Base-by-base conservation (phyloP, 2,113 vertebrate genomes). In the Bujurquina vittata region DNA sequence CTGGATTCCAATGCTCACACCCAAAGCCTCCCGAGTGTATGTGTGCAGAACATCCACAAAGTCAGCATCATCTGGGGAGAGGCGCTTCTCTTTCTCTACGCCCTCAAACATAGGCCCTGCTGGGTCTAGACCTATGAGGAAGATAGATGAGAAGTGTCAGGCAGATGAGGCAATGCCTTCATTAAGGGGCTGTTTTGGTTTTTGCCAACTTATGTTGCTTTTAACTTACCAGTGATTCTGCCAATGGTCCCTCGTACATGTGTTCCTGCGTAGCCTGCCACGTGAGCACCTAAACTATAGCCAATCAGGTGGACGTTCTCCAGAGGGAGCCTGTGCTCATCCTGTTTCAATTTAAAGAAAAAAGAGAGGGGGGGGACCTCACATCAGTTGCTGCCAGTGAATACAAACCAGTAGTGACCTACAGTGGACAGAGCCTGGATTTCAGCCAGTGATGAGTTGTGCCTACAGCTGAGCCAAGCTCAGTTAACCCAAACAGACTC, bases 21-120 rank as follows among this genome's bases (percentile, higher is more conserved):
- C 98, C 22, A 99, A 91, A 0, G 98, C 96, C 80, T 97, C 97
- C 2, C 96, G 94, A 0, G 97, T 97, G 93, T 98, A 99, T 0
- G 98, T 99, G 88, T 99, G 98, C 59, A 99, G 95, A 72, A 99
- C 98, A 0, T 99, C 98, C 57, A 99, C 98, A 72, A 99, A 99
- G 89, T 96, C 96, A 0, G 98, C 98, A 1, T 99, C 98, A 0
- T 99, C 98, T 0, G 98, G 97, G 7, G 98, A 99, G 14, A 99
- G 97, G 55, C 98, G 96, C 54, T 75, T 95, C 80, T 96, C 61
- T 4, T 96, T 94, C 8, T 96, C 96, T 1, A 79, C 96, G 1
- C 97, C 96, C 88, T 99, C 98, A 86, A 99, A 99, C 98, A 99
- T 96, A 0, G 98, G 98, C n/a, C 98, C 98, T 0, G 98, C 98